A percentile compares a stretch with the other conserved stretches of the same genome.
phyloP scores from a whole-genome alignment of 2,888 invertebrate species.

The Microplitis deprimator region DNA sequence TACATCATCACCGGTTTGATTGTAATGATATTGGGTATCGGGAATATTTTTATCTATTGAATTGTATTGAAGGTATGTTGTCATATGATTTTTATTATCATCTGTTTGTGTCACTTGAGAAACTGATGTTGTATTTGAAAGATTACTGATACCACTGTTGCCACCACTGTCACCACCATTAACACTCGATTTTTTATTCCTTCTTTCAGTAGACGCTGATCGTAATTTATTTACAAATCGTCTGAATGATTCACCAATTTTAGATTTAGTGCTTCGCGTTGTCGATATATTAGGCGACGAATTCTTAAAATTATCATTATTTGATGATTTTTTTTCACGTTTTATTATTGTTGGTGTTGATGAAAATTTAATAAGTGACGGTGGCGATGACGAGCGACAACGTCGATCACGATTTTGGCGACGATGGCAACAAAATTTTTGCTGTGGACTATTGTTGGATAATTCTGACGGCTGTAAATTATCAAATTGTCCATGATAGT shows the following conservation, averaged over 20 bases:
- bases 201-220: slow-evolving; percentile 80
- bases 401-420: slow-evolving; percentile 32
- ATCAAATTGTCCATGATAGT: slow-evolving; percentile 29
- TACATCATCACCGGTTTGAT: slow-evolving; percentile 40
- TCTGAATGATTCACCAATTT: slow-evolving; percentile 85
- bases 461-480: slow-evolving; percentile 46
- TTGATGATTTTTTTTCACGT: slow-evolving; percentile 30
- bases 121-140: slow-evolving; percentile 44
- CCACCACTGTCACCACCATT: not conserved
- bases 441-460: slow-evolving; percentile 45
- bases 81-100: slow-evolving; percentile 61
- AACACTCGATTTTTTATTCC: slow-evolving; percentile 73
- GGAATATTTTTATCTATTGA: slow-evolving; percentile 74
- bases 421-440: slow-evolving; percentile 20
- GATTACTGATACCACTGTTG: slow-evolving; percentile 59
- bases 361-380: not conserved
- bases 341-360: slow-evolving; percentile 34
- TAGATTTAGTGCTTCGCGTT: slow-evolving; percentile 61
- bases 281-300: slow-evolving; percentile 47
- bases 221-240: slow-evolving; percentile 88
- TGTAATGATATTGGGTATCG: slow-evolving; percentile 51
- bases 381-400: slow-evolving; percentile 60
- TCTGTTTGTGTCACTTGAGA: slow-evolving; percentile 67
- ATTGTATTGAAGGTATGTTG: slow-evolving; percentile 74
- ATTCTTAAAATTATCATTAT: slow-evolving; percentile 3